A percentile compares a stretch with the other conserved stretches of the same genome.
These are phyloP conservation scores for Cataglyphis rosenhaueri DNA, from an alignment of 2,888 invertebrate species.

Conservation along the genomic window DNA sequence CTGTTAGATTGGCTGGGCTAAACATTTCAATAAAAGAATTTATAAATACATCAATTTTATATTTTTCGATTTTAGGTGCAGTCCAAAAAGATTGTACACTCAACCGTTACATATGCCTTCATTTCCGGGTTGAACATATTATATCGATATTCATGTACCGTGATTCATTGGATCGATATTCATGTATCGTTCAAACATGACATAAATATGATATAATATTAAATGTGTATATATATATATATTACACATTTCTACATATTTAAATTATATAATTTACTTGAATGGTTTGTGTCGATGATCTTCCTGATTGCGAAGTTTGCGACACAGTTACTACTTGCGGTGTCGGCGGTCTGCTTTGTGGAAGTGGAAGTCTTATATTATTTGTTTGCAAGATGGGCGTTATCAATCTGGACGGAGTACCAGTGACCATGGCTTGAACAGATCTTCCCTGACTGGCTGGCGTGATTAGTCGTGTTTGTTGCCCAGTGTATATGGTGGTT, in stretches of 20 bases:
- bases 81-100: slow-evolving; percentile 26
- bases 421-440: slow-evolving; percentile 82
- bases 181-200: too few species aligned
- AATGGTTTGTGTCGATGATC: slow-evolving; percentile 79
- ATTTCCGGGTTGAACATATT: slow-evolving; percentile 23
- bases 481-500: slow-evolving; percentile 77
- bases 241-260: not conserved
- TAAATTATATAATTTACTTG: slow-evolving; percentile 73
- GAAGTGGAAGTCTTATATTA: slow-evolving; percentile 79
- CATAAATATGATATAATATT: too few species aligned
- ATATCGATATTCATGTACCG: slow-evolving; percentile 20
- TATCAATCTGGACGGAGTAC: slow-evolving; percentile 81
- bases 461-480: slow-evolving; percentile 80
- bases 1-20: slow-evolving; percentile 80
- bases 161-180: not conserved
- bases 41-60: slow-evolving; percentile 11
- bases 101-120: slow-evolving; percentile 30
- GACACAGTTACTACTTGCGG: slow-evolving; percentile 79
- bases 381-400: slow-evolving; percentile 82
- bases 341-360: slow-evolving; percentile 78
- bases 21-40: slow-evolving; percentile 57
- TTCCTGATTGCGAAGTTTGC: slow-evolving; percentile 78
- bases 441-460: slow-evolving; percentile 79
- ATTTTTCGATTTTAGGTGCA: slow-evolving; percentile 18
- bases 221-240: too few species aligned